A percentile compares a stretch with the other conserved stretches of the same genome.
These are phyloP conservation scores for Noctua fimbriata DNA, from an alignment of 2,888 invertebrate genomes.

Conservation along the genomic window DNA sequence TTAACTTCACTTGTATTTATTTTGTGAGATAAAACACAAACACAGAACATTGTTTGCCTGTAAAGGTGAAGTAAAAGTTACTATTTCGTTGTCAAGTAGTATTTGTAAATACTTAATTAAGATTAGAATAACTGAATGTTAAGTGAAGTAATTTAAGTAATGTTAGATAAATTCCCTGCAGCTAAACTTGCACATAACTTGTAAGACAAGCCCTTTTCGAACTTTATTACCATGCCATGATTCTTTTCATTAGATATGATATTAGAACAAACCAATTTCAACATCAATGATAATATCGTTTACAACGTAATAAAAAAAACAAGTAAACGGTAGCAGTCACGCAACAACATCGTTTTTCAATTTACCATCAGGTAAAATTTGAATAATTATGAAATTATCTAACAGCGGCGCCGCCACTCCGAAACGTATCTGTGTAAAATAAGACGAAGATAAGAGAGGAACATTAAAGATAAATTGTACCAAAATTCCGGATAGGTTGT, in stretches of 20 bases:
- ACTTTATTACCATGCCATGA: constrained; percentile 71
- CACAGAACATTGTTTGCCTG: constrained; percentile 40
- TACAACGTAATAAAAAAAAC: constrained; percentile 68
- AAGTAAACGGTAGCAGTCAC: constrained; percentile 74
- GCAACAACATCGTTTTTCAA: constrained; percentile 70
- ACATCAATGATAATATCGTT: constrained; percentile 64
- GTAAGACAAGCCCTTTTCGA: constrained; percentile 56
- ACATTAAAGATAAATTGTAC: constrained; percentile 54
- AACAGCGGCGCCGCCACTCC: constrained; percentile 46
- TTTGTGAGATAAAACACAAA: constrained; percentile 55
- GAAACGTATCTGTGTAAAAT: constrained; percentile 55
- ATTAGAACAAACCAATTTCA: constrained; percentile 60
- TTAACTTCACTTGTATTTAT: constrained; percentile 57
- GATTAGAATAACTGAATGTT: constrained; percentile 21
- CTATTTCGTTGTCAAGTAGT: constrained; percentile 22
- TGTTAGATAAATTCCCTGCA: constrained; percentile 56
- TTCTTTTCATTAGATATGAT: constrained; percentile 56
- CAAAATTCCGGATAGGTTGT: constrained; percentile 63
- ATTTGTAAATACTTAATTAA: constrained; percentile 20
- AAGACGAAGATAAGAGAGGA: constrained; percentile 55
- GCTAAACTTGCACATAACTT: constrained; percentile 15
- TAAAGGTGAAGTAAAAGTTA: constrained; percentile 67
- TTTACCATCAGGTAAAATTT: constrained; percentile 64
- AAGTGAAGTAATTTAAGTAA: constrained; percentile 8
- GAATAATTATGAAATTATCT: constrained; percentile 68